These are phyloP conservation scores for Poeciliopsis infans DNA, from an alignment of 2,797 vertebrate species.

Conservation along the genomic window DNA sequence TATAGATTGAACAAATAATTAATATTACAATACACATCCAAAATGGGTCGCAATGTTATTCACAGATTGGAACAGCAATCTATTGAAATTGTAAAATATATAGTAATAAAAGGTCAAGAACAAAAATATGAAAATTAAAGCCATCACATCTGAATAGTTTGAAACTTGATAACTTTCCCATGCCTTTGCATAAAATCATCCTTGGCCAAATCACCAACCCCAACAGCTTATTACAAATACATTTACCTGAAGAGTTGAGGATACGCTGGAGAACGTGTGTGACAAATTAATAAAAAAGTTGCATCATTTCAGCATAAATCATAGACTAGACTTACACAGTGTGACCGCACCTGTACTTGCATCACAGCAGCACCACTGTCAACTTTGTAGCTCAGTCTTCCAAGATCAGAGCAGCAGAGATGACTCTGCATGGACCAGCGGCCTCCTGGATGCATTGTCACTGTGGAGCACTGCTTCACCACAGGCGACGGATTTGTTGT, in stretches of 20 bases:
- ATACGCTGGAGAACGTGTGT: too few species aligned
- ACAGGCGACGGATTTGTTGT: too few species aligned
- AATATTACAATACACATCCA: not conserved
- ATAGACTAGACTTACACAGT: too few species aligned
- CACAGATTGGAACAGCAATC: not conserved
- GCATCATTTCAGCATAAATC: too few species aligned
- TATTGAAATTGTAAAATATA: not conserved
- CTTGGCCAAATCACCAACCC: too few species aligned
- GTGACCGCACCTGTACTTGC: too few species aligned
- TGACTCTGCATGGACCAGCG: not conserved
- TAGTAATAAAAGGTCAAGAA: not conserved
- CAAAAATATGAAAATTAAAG: not conserved
- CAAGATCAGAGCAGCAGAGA: not conserved
- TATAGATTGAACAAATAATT: not conserved
- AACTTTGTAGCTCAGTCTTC: not conserved
- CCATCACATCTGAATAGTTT: not conserved
- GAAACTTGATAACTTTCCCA: too few species aligned
- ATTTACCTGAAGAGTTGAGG: too few species aligned
- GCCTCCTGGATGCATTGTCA: not conserved
- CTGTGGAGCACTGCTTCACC: too few species aligned
- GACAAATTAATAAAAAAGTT: not conserved
- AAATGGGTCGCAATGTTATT: not conserved
- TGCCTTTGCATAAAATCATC: too few species aligned
- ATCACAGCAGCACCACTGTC: not conserved
- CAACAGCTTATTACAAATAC: too few species aligned